phyloP scores from a whole-genome alignment of 2,888 invertebrate genomes.

The Hesperia comma region DNA sequence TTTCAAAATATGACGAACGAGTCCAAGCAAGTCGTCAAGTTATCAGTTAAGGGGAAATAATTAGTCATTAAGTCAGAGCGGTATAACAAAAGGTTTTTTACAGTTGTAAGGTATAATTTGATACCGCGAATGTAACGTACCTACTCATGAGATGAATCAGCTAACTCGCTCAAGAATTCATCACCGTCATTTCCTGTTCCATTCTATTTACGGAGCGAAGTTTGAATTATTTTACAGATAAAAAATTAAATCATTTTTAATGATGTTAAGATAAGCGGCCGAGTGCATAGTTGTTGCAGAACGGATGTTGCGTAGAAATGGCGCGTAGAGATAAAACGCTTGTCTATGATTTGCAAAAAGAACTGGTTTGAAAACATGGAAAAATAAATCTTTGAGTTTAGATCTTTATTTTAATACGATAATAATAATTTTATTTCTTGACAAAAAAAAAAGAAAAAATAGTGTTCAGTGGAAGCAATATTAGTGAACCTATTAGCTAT shows the following conservation, averaged over 20 bases:
- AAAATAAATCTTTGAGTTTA: no score
- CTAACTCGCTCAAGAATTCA: conserved; percentile 19
- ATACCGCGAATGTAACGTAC: not conserved
- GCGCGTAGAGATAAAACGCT: not conserved
- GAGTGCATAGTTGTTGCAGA: conserved; percentile 20
- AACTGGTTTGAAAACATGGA: no score
- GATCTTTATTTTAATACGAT: no score
- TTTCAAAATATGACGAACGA: not conserved
- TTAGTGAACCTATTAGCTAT: no score
- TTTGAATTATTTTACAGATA: conserved; percentile 25
- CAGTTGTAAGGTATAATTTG: conserved; percentile 10
- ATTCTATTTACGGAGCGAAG: conserved; percentile 23
- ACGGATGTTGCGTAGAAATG: conserved; percentile 23
- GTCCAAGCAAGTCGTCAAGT: not conserved
- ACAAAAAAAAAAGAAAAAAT: no score
- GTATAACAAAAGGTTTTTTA: conserved; percentile 13
- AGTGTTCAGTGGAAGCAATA: no score
- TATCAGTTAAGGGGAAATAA: not conserved
- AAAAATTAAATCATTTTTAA: conserved; percentile 19
- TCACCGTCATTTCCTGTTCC: conserved; percentile 31
- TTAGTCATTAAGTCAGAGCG: conserved; percentile 10
- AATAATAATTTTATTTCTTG: no score
- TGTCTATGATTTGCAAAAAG: no score
- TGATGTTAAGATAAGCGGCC: conserved; percentile 12
- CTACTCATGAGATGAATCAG: conserved; percentile 20